Percentiles rank a stretch among this genome's conserved stretches.
These are phyloP conservation scores for Ammodytes dubius DNA, from an alignment of 2,113 vertebrate genomes.

Conservation along the genomic window DNA sequence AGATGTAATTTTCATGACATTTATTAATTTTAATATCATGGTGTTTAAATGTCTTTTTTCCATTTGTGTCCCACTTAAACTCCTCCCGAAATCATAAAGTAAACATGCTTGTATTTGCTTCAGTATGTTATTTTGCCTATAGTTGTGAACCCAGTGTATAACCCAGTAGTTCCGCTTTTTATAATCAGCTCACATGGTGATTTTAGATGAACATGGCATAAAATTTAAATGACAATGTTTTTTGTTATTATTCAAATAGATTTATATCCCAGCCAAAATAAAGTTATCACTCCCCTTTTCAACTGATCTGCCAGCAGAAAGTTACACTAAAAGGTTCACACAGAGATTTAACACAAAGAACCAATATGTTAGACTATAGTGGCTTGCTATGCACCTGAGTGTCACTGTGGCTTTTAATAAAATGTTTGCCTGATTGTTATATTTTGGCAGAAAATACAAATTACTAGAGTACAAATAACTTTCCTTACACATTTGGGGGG, in stretches of 20 bases:
- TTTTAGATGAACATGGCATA: neutral
- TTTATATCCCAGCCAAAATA: slow-evolving; percentile 2
- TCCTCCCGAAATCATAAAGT: slow-evolving; percentile 36
- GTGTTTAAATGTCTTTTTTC: slow-evolving; percentile 42
- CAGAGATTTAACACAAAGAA: neutral
- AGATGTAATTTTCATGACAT: slow-evolving; percentile 39
- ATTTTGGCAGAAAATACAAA: neutral
- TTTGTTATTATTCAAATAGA: neutral
- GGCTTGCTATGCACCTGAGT: neutral
- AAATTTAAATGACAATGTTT: neutral
- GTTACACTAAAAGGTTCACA: neutral
- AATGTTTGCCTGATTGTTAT: neutral
- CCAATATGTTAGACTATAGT: neutral
- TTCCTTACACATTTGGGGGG: too few relatives aligned
- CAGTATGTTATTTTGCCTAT: slow-evolving; percentile 21
- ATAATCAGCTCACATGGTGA: neutral
- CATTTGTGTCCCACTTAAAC: slow-evolving; percentile 41
- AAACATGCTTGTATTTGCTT: slow-evolving; percentile 42
- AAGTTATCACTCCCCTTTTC: neutral
- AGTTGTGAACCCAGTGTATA: too few relatives aligned
- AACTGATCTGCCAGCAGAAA: neutral
- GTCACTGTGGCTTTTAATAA: neutral
- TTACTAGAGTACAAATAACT: too few relatives aligned
- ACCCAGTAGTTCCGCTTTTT: neutral
- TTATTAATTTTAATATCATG: slow-evolving; percentile 37